Percentiles rank a stretch among this genome's conserved stretches.
Conservation (phyloP, 2,888 invertebrate genomes). For the Adineta ricciae region DNA sequence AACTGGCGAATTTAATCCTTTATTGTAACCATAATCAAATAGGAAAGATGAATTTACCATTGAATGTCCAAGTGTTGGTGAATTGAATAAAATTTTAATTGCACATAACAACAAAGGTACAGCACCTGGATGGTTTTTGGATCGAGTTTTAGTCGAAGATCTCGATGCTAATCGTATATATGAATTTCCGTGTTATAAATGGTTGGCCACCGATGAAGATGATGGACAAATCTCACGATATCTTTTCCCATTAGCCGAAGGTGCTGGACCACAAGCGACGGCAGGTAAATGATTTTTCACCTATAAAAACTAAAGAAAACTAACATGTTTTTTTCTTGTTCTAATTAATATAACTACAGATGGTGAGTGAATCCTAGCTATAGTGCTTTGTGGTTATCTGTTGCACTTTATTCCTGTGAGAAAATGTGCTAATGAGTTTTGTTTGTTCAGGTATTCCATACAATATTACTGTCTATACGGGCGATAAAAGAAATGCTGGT, state of each 20-base stretch:
- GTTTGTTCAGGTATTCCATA: slow-evolving; percentile 42
- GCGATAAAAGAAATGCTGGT: slow-evolving; percentile 43
- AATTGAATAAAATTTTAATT: slow-evolving; percentile 43
- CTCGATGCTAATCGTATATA: slow-evolving; percentile 44
- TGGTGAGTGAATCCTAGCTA: background rate
- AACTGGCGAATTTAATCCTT: too few relatives aligned
- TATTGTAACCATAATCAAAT: slow-evolving; percentile 35
- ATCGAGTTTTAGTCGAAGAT: slow-evolving; percentile 47
- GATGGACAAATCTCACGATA: slow-evolving; percentile 46
- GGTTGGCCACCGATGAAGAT: slow-evolving; percentile 47
- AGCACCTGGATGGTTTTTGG: slow-evolving; percentile 48
- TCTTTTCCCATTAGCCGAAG: slow-evolving; percentile 37
- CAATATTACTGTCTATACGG: slow-evolving; percentile 44
- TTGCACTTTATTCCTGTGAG: background rate
- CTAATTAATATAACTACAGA: background rate
- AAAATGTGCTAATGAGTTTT: background rate
- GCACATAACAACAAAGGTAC: slow-evolving; percentile 48
- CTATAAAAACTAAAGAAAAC: background rate
- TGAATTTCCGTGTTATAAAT: slow-evolving; percentile 46
- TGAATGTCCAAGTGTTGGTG: slow-evolving; percentile 43
- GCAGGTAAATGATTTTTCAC: slow-evolving; percentile 6
- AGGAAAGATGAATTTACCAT: slow-evolving; percentile 46
- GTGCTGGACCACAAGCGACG: background rate
- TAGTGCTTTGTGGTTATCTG: background rate
- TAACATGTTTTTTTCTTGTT: background rate